These are phyloP conservation scores for Poecilia picta DNA, from an alignment of 2,797 vertebrate genomes.

Conservation along the genomic window DNA sequence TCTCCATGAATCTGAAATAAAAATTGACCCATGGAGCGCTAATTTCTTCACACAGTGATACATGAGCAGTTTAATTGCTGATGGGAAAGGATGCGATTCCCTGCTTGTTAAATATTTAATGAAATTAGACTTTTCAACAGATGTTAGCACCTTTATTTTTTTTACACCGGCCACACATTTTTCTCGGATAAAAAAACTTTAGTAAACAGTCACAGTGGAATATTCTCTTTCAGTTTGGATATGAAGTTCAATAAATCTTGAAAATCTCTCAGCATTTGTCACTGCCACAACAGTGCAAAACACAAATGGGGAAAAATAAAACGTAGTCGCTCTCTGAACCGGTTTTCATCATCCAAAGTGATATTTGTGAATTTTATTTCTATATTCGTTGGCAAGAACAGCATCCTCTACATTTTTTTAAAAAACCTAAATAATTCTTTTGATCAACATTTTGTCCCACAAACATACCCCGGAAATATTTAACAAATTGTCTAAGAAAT, in stretches of 20 bases:
- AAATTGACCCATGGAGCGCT: constrained; percentile 44
- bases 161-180: constrained; percentile 24
- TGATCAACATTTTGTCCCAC: neutral
- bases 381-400: neutral
- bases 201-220: neutral
- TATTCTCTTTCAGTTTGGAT: neutral
- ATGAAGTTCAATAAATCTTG: neutral
- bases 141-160: constrained; percentile 35
- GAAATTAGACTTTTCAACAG: constrained; percentile 58
- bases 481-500: neutral
- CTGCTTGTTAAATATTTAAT: constrained; percentile 55
- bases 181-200: neutral
- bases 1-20: constrained; percentile 30
- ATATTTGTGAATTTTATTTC: neutral
- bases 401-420: neutral
- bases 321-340: neutral
- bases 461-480: neutral
- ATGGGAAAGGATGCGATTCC: constrained; percentile 49
- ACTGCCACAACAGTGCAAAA: neutral
- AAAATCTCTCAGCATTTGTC: neutral
- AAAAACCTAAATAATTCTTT: neutral
- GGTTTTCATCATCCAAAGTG: neutral
- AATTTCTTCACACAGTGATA: constrained; percentile 60
- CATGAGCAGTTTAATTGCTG: constrained; percentile 46
- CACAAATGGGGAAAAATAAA: neutral